These are phyloP conservation scores for Dolichallabes microphthalmus DNA, from an alignment of 2,113 vertebrate species.

Conservation along the genomic window DNA sequence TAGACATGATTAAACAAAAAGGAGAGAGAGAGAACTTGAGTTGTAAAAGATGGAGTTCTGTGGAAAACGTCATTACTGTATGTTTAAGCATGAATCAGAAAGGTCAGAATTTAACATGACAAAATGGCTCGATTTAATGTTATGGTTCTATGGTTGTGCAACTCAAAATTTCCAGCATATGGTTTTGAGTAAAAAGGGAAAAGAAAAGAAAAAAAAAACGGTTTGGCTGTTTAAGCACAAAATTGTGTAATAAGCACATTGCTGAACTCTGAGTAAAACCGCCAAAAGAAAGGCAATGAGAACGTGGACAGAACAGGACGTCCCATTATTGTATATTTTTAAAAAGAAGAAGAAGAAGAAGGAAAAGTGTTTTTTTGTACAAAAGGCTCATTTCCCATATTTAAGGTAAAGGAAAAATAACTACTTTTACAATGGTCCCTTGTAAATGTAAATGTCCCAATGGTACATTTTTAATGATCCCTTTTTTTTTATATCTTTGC, in stretches of 20 bases:
- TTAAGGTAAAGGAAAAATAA: background rate
- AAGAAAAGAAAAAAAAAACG: background rate
- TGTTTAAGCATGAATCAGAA: background rate
- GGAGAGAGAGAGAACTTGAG: background rate
- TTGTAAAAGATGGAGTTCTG: background rate
- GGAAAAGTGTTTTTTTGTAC: background rate
- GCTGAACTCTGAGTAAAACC: constrained; percentile 12
- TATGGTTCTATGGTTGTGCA: background rate
- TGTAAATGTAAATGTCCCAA: too few species aligned
- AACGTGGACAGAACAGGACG: background rate
- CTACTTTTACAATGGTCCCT: background rate
- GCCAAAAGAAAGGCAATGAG: background rate
- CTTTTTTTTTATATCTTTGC: background rate
- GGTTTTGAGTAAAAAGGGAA: constrained; percentile 4
- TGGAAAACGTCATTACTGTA: constrained; percentile 6
- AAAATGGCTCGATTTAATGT: background rate
- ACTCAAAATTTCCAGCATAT: constrained; percentile 22
- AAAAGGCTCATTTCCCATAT: background rate
- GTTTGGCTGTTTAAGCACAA: constrained; percentile 8
- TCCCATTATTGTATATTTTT: background rate
- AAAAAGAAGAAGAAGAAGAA: background rate
- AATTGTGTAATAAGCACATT: constrained; percentile 1
- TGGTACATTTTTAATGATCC: background rate
- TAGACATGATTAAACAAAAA: background rate
- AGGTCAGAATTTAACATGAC: background rate